Evolutionary conservation across 2,113 vertebrate species (phyloP).

Genomic region (Sus scrofa): DNA sequence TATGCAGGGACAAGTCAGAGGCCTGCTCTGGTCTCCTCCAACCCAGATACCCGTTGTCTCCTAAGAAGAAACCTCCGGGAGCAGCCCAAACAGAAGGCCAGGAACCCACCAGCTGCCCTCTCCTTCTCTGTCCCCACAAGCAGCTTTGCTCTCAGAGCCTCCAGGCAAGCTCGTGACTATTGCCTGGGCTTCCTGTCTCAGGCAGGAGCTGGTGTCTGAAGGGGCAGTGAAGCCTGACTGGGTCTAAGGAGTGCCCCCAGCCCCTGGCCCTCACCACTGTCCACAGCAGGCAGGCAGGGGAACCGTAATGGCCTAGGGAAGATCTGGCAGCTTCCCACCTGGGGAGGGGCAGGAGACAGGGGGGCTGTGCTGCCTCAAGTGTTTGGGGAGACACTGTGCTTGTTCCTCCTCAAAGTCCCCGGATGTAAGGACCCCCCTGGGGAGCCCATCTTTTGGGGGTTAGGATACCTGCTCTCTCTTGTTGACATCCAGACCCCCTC

Average conservation of each 20-base stretch:
- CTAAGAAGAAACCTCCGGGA: neutral
- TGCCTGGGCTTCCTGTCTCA: neutral
- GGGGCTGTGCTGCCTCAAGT: slow-evolving; percentile 48
- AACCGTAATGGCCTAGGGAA: neutral
- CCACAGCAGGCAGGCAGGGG: neutral
- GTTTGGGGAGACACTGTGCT: neutral
- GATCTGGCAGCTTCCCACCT: neutral
- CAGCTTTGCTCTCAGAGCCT: slow-evolving; percentile 24
- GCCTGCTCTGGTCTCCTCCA: slow-evolving; percentile 30
- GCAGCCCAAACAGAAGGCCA: neutral
- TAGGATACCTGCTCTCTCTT: neutral
- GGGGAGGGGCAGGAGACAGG: neutral
- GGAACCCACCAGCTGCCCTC: neutral
- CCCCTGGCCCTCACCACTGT: neutral
- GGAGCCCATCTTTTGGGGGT: neutral
- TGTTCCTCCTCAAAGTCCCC: neutral
- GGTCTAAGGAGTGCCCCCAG: neutral
- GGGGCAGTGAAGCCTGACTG: neutral
- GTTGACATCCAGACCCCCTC: neutral
- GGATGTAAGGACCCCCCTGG: slow-evolving; percentile 18
- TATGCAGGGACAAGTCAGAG: slow-evolving; percentile 38
- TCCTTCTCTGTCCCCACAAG: neutral
- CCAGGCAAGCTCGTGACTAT: neutral
- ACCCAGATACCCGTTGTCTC: slow-evolving; percentile 13
- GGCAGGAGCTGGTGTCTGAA: slow-evolving; percentile 32